Conservation (phyloP, 2,797 vertebrate genomes). For the Masticophis lateralis region DNA sequence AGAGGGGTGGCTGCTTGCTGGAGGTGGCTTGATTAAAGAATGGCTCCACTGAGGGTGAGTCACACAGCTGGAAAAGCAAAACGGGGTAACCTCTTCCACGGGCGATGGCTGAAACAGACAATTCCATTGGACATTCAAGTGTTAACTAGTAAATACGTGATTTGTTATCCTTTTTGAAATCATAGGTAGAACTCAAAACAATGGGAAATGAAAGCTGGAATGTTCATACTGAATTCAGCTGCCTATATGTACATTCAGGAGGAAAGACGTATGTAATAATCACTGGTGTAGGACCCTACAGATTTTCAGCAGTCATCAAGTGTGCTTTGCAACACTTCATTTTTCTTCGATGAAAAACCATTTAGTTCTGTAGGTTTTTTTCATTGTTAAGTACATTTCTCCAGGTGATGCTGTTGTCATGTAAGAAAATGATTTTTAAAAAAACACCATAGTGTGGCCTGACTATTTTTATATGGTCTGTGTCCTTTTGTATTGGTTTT, state of each 20-base stretch:
- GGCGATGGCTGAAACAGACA: not conserved
- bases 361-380: not conserved
- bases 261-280: not conserved
- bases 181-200: not conserved
- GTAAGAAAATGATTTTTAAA: not conserved
- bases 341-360: not conserved
- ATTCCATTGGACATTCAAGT: not conserved
- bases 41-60: constrained; percentile 9
- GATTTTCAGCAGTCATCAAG: not conserved
- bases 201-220: not conserved
- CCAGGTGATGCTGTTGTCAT: not conserved
- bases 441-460: not conserved
- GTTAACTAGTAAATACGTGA: not conserved
- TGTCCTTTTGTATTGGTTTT: not conserved
- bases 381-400: not conserved
- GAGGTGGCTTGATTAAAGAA: constrained; percentile 21
- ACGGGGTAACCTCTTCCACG: constrained; percentile 2
- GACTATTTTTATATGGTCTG: not conserved
- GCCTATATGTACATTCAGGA: not conserved
- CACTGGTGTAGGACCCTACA: not conserved
- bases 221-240: not conserved
- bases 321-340: not conserved
- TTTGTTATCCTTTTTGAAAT: not conserved
- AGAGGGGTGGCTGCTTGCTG: constrained; percentile 33
- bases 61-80: constrained; percentile 10